Evolutionary conservation across 2,888 invertebrate genomes (phyloP).

Genomic region (Lepidocyrtoides sp.): DNA sequence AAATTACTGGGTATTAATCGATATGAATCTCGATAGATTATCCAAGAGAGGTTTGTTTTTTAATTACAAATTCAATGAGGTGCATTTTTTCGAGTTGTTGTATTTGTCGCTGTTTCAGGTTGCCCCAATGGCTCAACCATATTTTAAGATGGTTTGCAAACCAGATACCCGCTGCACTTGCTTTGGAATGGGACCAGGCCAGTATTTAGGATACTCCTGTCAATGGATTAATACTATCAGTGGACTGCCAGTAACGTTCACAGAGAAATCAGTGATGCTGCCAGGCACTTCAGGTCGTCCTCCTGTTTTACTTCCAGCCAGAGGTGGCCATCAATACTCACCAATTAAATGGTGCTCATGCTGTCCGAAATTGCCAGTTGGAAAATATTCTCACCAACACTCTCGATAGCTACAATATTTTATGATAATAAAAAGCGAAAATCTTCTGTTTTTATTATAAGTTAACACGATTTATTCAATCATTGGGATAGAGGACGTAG

Average conservation of each 20-base stretch:
- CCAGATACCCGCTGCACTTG: constrained; percentile 57
- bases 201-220: constrained; percentile 56
- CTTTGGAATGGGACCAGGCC: constrained; percentile 69
- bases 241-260: constrained; percentile 59
- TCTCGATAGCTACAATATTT: neutral
- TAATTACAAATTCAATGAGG: no score
- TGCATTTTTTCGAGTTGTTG: neutral
- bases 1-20: no score
- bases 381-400: neutral
- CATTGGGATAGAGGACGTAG: constrained; percentile 81
- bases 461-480: constrained; percentile 82
- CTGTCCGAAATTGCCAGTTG: constrained; percentile 33
- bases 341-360: constrained; percentile 70
- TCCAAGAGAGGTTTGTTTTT: no score
- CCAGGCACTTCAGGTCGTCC: constrained; percentile 31
- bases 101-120: constrained; percentile 25
- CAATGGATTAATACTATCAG: constrained; percentile 53
- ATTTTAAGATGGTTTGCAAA: constrained; percentile 55
- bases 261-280: constrained; percentile 29
- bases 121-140: constrained; percentile 51
- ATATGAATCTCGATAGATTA: no score
- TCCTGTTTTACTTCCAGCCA: constrained; percentile 29
- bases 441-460: constrained; percentile 65
- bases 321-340: constrained; percentile 9
- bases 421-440: neutral